Base-by-base conservation (phyloP, 2,113 vertebrate species). In the Aphyosemion australe region DNA sequence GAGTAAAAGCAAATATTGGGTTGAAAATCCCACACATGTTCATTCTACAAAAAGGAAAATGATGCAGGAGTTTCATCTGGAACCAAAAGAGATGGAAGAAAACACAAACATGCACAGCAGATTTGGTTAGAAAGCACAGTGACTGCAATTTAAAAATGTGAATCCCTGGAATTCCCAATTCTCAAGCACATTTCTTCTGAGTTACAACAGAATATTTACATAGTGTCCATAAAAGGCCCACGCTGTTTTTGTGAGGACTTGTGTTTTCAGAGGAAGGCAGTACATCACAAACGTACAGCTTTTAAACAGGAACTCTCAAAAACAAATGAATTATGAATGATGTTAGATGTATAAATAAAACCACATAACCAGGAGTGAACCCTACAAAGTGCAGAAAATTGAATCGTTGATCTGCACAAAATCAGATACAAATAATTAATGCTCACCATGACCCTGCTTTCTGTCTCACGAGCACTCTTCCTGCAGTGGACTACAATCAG, bases 401-500 rank as follows among this genome's bases (percentile, higher is more conserved):
- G 84, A 85, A 89, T 88, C 73, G 78, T 84, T 88, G 86, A 77
- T 0, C 60, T 64, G 75, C 71, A 76, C 82, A 86, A 90, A 89
- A 88, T 80, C 80, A 79, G 71, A 82, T 82, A 85, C 88, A 47
- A 90, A 90, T 81, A 66, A 90, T 91, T 87, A 47, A 89, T 91
- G 87, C 47, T 16, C 11, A 11, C 45, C 34, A 12, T 78, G 77
- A 74, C 80, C 83, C 80, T 78, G 61, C 80, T 82, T 84, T 57
- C 79, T 68, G 65, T 79, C 47, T 69, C 69, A 78, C 62, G 69
- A 83, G 76, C 71, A 78, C 61, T 84, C 49, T 8, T 49, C 13
- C 65, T 55, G 80, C 78, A 79, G 72, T 47, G 60, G 16, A 13
- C 48, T 52, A 48, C 43, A 55, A 68, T 31, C 46, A 58, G n/a